Base-by-base conservation (phyloP, 2,888 invertebrate genomes). In the Lacanobia wlatinum region DNA sequence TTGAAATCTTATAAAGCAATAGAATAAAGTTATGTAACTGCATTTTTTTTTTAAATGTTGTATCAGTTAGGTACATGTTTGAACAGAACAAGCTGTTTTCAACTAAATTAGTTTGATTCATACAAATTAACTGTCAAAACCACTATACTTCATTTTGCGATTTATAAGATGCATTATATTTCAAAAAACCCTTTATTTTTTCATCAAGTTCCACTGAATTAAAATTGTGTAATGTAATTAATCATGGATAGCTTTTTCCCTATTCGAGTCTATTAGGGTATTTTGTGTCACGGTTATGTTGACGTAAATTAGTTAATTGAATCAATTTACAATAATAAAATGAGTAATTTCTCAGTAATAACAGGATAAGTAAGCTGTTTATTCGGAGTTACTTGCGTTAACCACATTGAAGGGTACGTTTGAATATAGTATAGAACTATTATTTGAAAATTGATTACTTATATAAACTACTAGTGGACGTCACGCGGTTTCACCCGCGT, bases 61-160 rank as follows among this genome's bases (percentile, higher is more conserved):
- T n/a, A n/a, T n/a, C n/a, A n/a, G n/a, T n/a, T n/a, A n/a, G n/a
- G n/a, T n/a, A n/a, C n/a, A n/a, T n/a, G n/a, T n/a, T 10, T 40
- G 6, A 58, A 63, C 7, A n/a, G 43, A n/a, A n/a, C 3, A 38
- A 38, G n/a, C 16, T 7, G 43, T 28, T 62, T 72, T n/a, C 43
- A 38, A 23, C 6, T n/a, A 74, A 73, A 61, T 46, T 60, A n/a
- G 8, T 28, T 34, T 40, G 18, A 70, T 12, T 48, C 23, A 48
- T 53, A 7, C 34, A 16, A 23, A 40, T 40, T 38, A 23, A 18
- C 46, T 48, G 23, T 23, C 34, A 46, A 16, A 34, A 18, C 21
- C 46, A 55, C 23, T 16, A 28, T 14, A 16, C 18, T 18, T 3
- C 12, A 46, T 38, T 55, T 70, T 56, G 38, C 46, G 23, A 55